phyloP scores from a whole-genome alignment of 1,140 invertebrate species.

The Panagrolaimus sp. region DNA sequence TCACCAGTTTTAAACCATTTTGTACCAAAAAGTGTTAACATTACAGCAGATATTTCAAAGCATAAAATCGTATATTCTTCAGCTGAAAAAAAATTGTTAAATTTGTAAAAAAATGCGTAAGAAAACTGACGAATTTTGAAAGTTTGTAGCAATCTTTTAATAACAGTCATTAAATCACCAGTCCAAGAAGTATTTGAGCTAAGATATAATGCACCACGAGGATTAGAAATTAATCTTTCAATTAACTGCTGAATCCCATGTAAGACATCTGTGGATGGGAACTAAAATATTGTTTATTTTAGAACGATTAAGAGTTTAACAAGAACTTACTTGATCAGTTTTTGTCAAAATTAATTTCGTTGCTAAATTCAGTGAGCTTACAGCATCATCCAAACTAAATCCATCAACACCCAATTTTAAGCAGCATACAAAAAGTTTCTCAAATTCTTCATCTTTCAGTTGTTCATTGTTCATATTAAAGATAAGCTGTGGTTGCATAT shows the following conservation, averaged over 20 bases:
- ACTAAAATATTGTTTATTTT: neutral
- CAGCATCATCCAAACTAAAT: conserved; percentile 15
- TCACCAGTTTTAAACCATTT: neutral
- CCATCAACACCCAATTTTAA: conserved; percentile 9
- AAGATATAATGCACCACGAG: neutral
- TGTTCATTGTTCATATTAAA: neutral
- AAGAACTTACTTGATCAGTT: conserved; percentile 1
- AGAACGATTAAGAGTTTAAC: neutral
- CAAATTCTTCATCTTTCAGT: neutral
- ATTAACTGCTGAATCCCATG: neutral
- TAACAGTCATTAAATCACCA: neutral
- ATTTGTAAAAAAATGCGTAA: neutral
- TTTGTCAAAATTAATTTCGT: neutral
- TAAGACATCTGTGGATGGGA: neutral
- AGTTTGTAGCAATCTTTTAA: neutral
- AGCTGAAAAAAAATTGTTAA: neutral
- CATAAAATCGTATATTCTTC: neutral
- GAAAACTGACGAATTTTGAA: neutral
- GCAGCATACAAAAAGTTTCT: neutral
- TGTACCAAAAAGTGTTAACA: neutral
- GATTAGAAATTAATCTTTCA: conserved; percentile 8
- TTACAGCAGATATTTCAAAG: neutral
- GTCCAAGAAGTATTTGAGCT: neutral
- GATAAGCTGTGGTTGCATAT: neutral
- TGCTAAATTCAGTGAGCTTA: neutral